phyloP scores from a whole-genome alignment of 2,797 vertebrate genomes.

The Pipistrellus pygmaeus region DNA sequence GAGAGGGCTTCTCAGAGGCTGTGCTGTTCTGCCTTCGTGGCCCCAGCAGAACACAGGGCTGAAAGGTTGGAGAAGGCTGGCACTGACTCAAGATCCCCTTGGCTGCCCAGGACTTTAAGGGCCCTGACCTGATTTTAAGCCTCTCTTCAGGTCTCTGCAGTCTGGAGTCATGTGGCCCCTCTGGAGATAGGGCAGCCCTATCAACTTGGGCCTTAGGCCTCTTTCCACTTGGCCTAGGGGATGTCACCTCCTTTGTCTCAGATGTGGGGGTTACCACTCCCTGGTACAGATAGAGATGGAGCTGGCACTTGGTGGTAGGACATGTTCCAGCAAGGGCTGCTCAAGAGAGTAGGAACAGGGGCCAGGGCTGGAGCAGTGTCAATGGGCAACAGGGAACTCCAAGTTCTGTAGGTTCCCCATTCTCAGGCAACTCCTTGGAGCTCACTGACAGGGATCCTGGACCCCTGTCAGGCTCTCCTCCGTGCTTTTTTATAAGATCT shows the following conservation, averaged over 20 bases:
- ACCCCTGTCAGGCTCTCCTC: background rate
- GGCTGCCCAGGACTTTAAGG: background rate
- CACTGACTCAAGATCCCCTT: slow-evolving; percentile 37
- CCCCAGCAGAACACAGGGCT: background rate
- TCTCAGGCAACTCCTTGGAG: slow-evolving; percentile 81
- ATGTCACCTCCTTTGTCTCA: slow-evolving; percentile 50
- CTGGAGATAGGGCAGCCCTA: too few relatives aligned
- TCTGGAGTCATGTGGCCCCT: too few relatives aligned
- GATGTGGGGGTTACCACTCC: slow-evolving; percentile 65
- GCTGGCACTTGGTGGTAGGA: slow-evolving; percentile 81
- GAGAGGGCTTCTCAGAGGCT: background rate
- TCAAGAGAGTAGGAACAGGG: slow-evolving; percentile 42
- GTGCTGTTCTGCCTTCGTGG: background rate
- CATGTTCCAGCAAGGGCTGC: slow-evolving; percentile 64
- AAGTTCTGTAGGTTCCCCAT: slow-evolving; percentile 93
- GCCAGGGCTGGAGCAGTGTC: slow-evolving; percentile 78
- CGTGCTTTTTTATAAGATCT: background rate
- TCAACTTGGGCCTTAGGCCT: slow-evolving; percentile 32
- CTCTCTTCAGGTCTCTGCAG: too few relatives aligned
- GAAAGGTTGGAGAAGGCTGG: background rate
- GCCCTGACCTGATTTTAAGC: too few relatives aligned
- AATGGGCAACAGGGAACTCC: slow-evolving; percentile 91
- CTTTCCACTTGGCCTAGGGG: slow-evolving; percentile 48
- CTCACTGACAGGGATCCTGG: slow-evolving; percentile 76
- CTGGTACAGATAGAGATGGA: slow-evolving; percentile 59